These are phyloP conservation scores for Mesopsocus fuscifrons DNA, from an alignment of 2,888 invertebrate genomes.

Conservation along the genomic window DNA sequence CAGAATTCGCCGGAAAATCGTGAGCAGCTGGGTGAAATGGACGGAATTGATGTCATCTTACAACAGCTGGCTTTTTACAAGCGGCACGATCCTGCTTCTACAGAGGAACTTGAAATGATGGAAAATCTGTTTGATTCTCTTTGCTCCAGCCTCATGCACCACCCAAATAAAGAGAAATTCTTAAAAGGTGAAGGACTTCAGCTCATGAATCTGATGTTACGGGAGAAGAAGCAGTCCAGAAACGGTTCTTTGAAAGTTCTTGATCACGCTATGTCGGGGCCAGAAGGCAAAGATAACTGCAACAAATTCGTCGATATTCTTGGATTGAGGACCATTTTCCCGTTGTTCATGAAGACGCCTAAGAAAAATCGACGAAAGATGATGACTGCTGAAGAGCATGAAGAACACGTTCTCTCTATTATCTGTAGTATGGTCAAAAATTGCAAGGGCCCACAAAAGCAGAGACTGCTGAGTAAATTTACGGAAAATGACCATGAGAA, in stretches of 20 bases:
- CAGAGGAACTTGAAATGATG: constrained; percentile 96
- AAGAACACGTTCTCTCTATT: constrained; percentile 88
- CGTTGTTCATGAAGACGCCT: constrained; percentile 98
- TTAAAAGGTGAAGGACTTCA: constrained; percentile 93
- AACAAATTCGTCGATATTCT: constrained; percentile 96
- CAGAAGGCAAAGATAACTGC: constrained; percentile 86
- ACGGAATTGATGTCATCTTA: constrained; percentile 88
- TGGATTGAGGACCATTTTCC: constrained; percentile 90
- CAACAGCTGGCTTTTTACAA: constrained; percentile 92
- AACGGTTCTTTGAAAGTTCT: constrained; percentile 93
- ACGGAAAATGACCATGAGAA: constrained; percentile 97
- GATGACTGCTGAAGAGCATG: constrained; percentile 72
- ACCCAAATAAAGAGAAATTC: constrained; percentile 78
- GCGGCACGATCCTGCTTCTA: constrained; percentile 73
- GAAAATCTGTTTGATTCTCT: constrained; percentile 94
- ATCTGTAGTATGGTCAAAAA: constrained; percentile 85
- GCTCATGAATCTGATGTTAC: constrained; percentile 92
- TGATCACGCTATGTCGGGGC: constrained; percentile 91
- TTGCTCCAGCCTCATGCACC: constrained; percentile 81
- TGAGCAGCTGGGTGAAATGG: constrained; percentile 66
- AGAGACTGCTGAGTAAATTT: constrained; percentile 84
- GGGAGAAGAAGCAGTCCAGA: constrained; percentile 90
- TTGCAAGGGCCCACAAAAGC: constrained; percentile 76
- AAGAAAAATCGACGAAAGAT: constrained; percentile 60
- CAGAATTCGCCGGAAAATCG: constrained; percentile 77